Conservation (phyloP, 2,113 vertebrate species). For the Origma solitaria region DNA sequence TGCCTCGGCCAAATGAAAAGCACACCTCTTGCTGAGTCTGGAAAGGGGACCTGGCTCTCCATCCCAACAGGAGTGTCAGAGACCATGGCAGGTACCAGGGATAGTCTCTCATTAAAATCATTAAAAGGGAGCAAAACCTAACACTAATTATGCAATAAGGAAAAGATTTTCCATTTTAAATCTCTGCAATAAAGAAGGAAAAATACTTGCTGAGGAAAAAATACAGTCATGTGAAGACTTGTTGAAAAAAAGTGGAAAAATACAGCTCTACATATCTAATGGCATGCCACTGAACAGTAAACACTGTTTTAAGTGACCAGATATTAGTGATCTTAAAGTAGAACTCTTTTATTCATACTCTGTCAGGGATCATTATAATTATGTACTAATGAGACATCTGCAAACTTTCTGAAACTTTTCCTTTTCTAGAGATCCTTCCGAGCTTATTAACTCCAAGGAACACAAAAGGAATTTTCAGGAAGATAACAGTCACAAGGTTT, state of each 20-base stretch:
- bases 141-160: background rate
- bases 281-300: background rate
- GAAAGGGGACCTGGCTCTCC: background rate
- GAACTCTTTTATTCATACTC: background rate
- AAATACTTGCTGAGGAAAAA: rapidly evolving
- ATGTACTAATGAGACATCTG: background rate
- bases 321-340: background rate
- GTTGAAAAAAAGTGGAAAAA: background rate
- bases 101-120: background rate
- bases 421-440: background rate
- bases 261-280: background rate
- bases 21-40: background rate
- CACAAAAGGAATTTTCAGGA: background rate
- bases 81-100: background rate
- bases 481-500: background rate
- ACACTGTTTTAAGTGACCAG: background rate
- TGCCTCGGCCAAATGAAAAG: too few species aligned
- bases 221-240: background rate
- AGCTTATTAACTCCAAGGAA: background rate
- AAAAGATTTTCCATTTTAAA: background rate
- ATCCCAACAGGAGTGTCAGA: background rate
- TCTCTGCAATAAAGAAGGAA: background rate
- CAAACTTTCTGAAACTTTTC: background rate
- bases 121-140: background rate
- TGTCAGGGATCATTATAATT: background rate